Evolutionary conservation across 2,888 invertebrate species (phyloP).

Genomic region (Pteria penguin): DNA sequence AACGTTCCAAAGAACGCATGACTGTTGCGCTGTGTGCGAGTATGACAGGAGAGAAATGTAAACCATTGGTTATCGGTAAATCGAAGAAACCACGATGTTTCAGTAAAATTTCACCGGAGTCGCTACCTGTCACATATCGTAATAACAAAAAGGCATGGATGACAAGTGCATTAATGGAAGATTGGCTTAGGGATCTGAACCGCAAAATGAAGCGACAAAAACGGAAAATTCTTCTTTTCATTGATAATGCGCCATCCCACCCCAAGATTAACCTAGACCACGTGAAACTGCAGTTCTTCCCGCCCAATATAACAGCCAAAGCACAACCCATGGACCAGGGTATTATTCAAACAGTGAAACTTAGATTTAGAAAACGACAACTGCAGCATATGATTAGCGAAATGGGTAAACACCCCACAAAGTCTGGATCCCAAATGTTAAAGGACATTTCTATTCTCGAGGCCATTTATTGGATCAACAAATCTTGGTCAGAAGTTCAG

Average conservation of each 20-base stretch:
- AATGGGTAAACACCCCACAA: conserved; percentile 10
- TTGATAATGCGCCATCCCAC: conserved; percentile 26
- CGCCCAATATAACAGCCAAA: conserved; percentile 47
- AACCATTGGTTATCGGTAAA: conserved; percentile 43
- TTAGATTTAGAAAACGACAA: conserved; percentile 24
- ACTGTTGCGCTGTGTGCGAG: conserved; percentile 29
- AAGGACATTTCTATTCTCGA: conserved; percentile 28
- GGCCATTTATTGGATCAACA: no score
- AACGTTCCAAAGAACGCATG: background rate
- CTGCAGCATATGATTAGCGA: conserved; percentile 8
- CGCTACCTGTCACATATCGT: conserved; percentile 41
- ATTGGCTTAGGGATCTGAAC: conserved; percentile 7
- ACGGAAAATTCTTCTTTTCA: conserved; percentile 5
- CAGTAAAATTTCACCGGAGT: conserved; percentile 12
- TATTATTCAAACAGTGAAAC: conserved; percentile 54
- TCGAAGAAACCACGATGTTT: conserved; percentile 44
- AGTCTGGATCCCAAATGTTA: conserved; percentile 19
- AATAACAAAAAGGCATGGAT: conserved; percentile 51
- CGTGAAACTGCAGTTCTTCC: conserved; percentile 51
- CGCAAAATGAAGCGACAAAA: conserved; percentile 11
- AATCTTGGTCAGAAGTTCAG: no score
- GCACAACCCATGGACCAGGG: conserved; percentile 59
- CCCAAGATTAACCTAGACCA: conserved; percentile 4
- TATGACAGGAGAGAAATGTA: conserved; percentile 25
- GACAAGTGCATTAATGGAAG: conserved; percentile 35